Evolutionary conservation across 2,888 invertebrate genomes (phyloP).

Genomic region (Oscheius sp.): DNA sequence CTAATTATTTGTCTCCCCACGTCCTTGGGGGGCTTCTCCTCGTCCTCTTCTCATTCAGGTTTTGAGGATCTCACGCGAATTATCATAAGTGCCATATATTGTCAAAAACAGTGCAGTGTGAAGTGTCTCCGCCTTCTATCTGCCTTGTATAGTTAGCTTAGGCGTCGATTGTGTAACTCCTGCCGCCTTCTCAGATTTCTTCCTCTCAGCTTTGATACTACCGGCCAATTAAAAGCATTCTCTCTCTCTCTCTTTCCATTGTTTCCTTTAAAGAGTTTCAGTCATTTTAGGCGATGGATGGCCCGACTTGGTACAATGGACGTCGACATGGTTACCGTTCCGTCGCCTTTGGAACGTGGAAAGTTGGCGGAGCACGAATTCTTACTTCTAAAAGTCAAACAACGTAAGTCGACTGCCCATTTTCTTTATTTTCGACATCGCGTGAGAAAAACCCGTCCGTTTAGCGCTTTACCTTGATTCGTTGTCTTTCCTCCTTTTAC

Average conservation of each 20-base stretch:
- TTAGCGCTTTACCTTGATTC: background rate
- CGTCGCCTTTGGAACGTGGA: conserved; percentile 70
- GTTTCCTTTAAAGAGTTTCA: background rate
- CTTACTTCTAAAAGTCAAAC: conserved; percentile 37
- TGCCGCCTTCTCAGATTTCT: conserved; percentile 28
- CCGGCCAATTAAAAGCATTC: conserved; percentile 21
- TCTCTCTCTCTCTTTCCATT: background rate
- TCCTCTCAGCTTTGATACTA: conserved; percentile 16
- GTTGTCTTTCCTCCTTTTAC: background rate
- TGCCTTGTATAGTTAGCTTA: conserved; percentile 18
- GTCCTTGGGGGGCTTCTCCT: background rate
- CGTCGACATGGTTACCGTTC: conserved; percentile 47
- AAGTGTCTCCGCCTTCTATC: background rate
- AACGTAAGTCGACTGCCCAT: background rate
- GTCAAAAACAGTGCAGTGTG: no score
- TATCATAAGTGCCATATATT: no score
- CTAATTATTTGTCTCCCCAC: conserved; percentile 12
- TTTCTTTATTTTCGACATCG: background rate
- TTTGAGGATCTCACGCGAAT: no score
- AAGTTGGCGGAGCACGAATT: conserved; percentile 65
- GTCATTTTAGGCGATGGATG: conserved; percentile 1
- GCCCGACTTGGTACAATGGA: conserved; percentile 3
- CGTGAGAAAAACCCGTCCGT: background rate
- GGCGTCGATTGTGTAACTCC: conserved; percentile 32
- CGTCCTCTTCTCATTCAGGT: background rate